These are phyloP conservation scores for Falco rusticolus DNA, from an alignment of 2,797 vertebrate species.

Conservation along the genomic window DNA sequence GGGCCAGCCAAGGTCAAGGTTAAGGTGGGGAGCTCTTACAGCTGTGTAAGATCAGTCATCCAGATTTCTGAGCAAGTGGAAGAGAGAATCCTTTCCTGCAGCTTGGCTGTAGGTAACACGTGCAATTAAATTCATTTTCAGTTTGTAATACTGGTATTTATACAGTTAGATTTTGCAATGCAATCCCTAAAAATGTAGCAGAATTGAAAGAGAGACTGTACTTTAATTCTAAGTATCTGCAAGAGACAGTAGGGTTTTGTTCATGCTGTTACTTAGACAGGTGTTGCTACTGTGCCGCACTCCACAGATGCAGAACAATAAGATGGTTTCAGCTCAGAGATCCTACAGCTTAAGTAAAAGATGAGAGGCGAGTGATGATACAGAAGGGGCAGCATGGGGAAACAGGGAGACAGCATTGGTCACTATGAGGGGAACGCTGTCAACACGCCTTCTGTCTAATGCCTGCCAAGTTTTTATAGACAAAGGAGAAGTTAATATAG, in stretches of 20 bases:
- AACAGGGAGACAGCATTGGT: background rate
- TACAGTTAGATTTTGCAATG: background rate
- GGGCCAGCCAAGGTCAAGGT: background rate
- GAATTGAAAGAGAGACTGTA: background rate
- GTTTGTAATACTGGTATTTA: background rate
- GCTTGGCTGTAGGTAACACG: background rate
- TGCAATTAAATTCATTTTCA: background rate
- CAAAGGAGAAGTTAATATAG: background rate
- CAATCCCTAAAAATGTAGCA: background rate
- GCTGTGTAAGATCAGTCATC: background rate
- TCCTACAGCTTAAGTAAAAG: background rate
- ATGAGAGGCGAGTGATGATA: fast-evolving
- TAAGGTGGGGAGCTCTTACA: background rate
- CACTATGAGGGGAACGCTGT: background rate
- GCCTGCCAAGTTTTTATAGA: background rate
- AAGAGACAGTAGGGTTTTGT: background rate
- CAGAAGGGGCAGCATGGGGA: background rate
- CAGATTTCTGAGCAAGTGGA: background rate
- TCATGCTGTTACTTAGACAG: background rate
- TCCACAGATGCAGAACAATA: background rate
- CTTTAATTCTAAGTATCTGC: background rate
- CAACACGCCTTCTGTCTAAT: background rate
- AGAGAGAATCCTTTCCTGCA: background rate
- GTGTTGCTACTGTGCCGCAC: background rate
- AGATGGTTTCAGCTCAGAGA: background rate